Evolutionary conservation across 2,888 invertebrate genomes (phyloP), one percentile per base, ranked within the genome.

Genomic region (Temnothorax rugatulus): DNA sequence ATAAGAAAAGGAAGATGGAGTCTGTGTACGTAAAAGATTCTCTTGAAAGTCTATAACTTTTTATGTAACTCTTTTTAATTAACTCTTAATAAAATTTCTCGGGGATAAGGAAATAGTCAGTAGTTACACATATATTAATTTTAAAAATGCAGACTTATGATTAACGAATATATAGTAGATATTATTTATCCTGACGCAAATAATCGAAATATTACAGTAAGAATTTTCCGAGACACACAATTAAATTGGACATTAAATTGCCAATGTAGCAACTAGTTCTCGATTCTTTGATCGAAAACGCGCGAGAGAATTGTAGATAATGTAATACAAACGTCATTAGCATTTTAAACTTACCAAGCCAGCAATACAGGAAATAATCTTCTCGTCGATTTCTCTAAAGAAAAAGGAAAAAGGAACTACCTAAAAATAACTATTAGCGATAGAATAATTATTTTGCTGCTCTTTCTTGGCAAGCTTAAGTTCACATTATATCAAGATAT

Each of bases 321-420:
- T 86, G 63, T 74, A 83, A 76, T 63, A 66, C n/a, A 47, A 74
- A 84, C 64, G 47, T 81, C 61, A 38, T 64, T 82, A 81, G 68
- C 50, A 87, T 84, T 86, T 82, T 69, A 25, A 61, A 82, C 69
- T 87, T 86, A 74, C 79, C 73, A 75, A 87, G 57, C 47, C 25
- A 64, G 41, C 50, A 50, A 74, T 68, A 52, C 69, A 74, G 21
- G 18, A 68, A 82, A 71, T 83, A 69, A 83, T 74, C n/a, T 44
- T 44, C 47, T 77, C 50, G 29, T 34, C 15, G 11, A 21, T 21
- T 21, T 68, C n/a, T 41, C 41, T 25, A 41, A 52, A 52, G 4
- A 75, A 47, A 75, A 47, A n/a, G n/a, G n/a, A n/a, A n/a, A n/a
- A n/a, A n/a, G n/a, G n/a, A n/a, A 63, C 29, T 29, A 34, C 13